Evolutionary conservation across 2,113 vertebrate species (phyloP), one percentile per base, ranked within the genome.

Genomic region (Eclectus roratus): DNA sequence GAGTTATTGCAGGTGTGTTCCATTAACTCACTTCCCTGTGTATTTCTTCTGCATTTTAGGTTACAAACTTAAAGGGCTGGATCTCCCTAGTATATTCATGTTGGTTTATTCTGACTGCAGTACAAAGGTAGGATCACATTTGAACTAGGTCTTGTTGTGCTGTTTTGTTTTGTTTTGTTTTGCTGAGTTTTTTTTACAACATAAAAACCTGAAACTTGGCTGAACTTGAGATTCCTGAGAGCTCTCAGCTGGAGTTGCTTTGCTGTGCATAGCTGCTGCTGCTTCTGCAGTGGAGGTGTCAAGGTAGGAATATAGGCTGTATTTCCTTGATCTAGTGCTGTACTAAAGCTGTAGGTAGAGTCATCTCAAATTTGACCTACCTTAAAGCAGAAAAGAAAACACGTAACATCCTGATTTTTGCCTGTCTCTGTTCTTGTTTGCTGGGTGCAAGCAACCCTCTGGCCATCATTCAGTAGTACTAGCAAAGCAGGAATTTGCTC

Each of bases 1-100:
- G 60, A 92, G 88, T 76, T 91, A 66, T 46, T 94, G 80, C 92
- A 96, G 92, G 86, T 96, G 92, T 93, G 86, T 93, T 96, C 80
- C 89, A 89, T 95, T 95, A 94, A 92, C 89, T 94, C 70, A 53
- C 29, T 41, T 92, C 73, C 69, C 20, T 9, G 1, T 35, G 10
- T 33, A 31, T 92, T 95, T 90, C 83, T 94, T 69, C 49, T 85
- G 52, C 8, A 43, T 93, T 92, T 94, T 39, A 76, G 84, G 87
- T 87, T 49, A 89, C 66, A 87, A 68, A 18, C 25, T 82, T 72
- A 28, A 65, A 93, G 63, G 25, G 21, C 9, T 89, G 49, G 41
- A 31, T 88, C 41, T 71, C 7, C 1, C 13, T 80, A 28, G 1
- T 66, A n/a, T 53, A 4, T 15, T 85, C 17, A 0, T 16, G 17